A percentile compares a stretch with the other conserved stretches of the same genome.
Evolutionary conservation across 2,888 invertebrate species (phyloP).

Genomic region (Tipula vernalis): DNA sequence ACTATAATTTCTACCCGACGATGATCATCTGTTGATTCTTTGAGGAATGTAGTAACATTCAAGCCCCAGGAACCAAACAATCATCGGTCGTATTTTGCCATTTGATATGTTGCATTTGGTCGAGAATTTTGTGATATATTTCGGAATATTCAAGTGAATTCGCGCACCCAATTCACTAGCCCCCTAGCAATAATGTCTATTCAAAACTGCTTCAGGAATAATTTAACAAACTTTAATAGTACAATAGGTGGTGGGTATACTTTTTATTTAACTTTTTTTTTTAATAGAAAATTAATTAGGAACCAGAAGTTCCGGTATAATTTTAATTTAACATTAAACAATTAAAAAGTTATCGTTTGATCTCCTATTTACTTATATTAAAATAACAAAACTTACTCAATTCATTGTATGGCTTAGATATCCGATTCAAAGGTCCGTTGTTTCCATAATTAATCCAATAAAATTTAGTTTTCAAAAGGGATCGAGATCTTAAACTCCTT

Average conservation of each 20-base stretch:
- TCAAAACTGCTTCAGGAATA: slow-evolving; percentile 53
- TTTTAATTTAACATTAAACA: too few relatives aligned
- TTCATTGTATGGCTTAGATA: too few relatives aligned
- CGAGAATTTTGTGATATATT: slow-evolving; percentile 89
- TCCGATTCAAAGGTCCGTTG: too few relatives aligned
- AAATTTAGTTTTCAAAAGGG: too few relatives aligned
- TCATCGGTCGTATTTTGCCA: slow-evolving; percentile 80
- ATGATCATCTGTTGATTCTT: slow-evolving; percentile 77
- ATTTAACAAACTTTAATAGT: slow-evolving; percentile 80
- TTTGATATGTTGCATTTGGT: slow-evolving; percentile 75
- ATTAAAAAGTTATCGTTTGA: too few relatives aligned
- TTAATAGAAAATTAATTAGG: too few relatives aligned
- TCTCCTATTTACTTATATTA: too few relatives aligned
- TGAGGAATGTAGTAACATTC: slow-evolving; percentile 80
- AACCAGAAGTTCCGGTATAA: too few relatives aligned
- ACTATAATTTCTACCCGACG: slow-evolving; percentile 82
- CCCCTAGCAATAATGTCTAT: slow-evolving; percentile 84
- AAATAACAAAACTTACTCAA: too few relatives aligned
- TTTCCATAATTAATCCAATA: too few relatives aligned
- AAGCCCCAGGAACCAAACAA: slow-evolving; percentile 67
- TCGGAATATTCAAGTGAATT: slow-evolving; percentile 72
- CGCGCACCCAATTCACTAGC: slow-evolving; percentile 77
- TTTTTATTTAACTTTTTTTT: too few relatives aligned
- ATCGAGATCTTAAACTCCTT: too few relatives aligned
- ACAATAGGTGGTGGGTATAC: slow-evolving; percentile 81